A percentile compares a stretch with the other conserved stretches of the same genome.
phyloP scores from a whole-genome alignment of 2,113 vertebrate genomes.

The Solenodon paradoxus region DNA sequence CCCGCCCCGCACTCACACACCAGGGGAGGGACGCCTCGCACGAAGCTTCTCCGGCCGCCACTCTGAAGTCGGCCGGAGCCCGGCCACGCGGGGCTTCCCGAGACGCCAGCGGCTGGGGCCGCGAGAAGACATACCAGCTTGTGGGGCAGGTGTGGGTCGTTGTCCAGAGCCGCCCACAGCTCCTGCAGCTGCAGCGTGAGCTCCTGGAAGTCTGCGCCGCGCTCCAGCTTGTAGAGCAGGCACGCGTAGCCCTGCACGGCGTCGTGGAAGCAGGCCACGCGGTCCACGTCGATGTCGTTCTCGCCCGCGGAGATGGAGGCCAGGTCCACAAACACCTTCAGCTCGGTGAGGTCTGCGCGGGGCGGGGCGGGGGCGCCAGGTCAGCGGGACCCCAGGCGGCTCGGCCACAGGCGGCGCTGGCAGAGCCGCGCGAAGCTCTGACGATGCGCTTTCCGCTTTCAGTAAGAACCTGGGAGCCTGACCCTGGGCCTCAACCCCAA shows the following conservation, averaged over 20 bases:
- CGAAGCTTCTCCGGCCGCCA: too few species aligned
- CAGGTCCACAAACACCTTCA: constrained; percentile 98
- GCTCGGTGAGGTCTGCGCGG: constrained; percentile 89
- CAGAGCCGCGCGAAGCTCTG: too few species aligned
- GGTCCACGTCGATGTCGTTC: constrained; percentile 96
- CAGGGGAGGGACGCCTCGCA: too few species aligned
- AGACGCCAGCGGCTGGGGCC: too few species aligned
- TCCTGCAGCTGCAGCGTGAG: constrained; percentile 87
- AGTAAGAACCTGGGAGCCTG: not conserved
- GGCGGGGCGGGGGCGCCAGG: not conserved
- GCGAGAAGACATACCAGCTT: constrained; percentile 87
- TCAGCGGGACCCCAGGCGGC: not conserved
- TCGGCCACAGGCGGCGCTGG: not conserved
- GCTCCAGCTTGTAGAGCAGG: constrained; percentile 89
- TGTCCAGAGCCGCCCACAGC: constrained; percentile 94
- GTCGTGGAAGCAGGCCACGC: constrained; percentile 95
- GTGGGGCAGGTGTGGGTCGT: constrained; percentile 87
- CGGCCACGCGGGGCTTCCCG: too few species aligned
- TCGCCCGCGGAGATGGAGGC: constrained; percentile 98
- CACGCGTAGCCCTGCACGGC: constrained; percentile 92
- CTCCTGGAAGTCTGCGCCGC: constrained; percentile 79
- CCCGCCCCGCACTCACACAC: too few species aligned
- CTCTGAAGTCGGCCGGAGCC: too few species aligned
- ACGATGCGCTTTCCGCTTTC: not conserved
- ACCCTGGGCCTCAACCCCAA: too few species aligned